A percentile compares a stretch with the other conserved stretches of the same genome.
These are phyloP conservation scores for Chrysolina haemoptera DNA, from an alignment of 2,888 invertebrate genomes.

Conservation along the genomic window DNA sequence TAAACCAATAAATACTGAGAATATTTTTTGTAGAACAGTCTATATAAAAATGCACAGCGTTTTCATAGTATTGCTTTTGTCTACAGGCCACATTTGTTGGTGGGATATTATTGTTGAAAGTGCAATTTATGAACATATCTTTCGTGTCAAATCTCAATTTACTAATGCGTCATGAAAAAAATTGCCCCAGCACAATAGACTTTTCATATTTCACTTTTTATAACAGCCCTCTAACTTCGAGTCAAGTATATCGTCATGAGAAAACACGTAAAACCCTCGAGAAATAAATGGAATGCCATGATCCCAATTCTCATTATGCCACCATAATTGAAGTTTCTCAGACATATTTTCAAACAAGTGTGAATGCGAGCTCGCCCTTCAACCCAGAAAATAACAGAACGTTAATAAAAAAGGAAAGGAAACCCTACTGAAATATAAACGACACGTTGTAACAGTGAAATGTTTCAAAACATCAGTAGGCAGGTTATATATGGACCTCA, in stretches of 20 bases:
- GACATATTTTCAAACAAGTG: not conserved
- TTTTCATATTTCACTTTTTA: too few relatives aligned
- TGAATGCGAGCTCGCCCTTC: not conserved
- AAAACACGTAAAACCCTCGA: not conserved
- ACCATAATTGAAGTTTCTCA: not conserved
- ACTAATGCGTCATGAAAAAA: too few relatives aligned
- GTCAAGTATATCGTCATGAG: not conserved
- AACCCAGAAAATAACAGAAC: not conserved
- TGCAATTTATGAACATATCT: too few relatives aligned
- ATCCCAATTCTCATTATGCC: not conserved
- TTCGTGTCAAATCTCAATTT: too few relatives aligned
- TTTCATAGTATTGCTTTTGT: too few relatives aligned
- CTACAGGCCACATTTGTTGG: too few relatives aligned
- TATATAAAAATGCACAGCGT: too few relatives aligned
- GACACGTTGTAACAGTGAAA: not conserved
- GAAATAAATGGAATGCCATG: constrained; percentile 3
- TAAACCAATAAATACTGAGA: too few relatives aligned
- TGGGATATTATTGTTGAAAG: too few relatives aligned
- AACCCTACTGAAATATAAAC: not conserved
- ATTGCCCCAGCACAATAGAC: too few relatives aligned
- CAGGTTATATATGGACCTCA: not conserved
- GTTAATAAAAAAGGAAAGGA: not conserved
- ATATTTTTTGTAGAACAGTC: too few relatives aligned
- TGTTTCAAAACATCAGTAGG: constrained; percentile 1
- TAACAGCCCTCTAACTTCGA: too few relatives aligned